phyloP scores from a whole-genome alignment of 2,113 vertebrate genomes.

The Spea bombifrons region DNA sequence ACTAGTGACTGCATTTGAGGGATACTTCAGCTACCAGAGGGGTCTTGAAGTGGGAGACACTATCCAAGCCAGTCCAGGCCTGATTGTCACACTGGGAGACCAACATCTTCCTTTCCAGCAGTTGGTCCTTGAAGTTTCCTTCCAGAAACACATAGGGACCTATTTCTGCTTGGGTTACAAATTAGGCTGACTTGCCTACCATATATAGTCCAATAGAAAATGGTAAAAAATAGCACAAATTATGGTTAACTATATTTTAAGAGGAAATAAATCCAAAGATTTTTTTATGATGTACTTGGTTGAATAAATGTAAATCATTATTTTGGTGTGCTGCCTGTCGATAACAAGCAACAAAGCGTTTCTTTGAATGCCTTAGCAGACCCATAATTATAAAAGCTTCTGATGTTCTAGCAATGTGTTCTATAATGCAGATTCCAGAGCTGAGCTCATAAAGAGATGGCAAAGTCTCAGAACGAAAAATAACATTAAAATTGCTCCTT shows the following conservation, averaged over 20 bases:
- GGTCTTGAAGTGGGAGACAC: too few relatives aligned
- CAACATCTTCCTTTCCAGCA: too few relatives aligned
- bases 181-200: too few relatives aligned
- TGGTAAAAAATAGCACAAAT: not conserved
- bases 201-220: too few relatives aligned
- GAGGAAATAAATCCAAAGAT: not conserved
- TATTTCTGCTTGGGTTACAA: too few relatives aligned
- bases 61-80: too few relatives aligned
- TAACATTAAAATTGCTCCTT: conserved; percentile 31
- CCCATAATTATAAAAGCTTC: conserved; percentile 38
- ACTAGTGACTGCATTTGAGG: too few relatives aligned
- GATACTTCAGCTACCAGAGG: too few relatives aligned
- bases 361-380: conserved; percentile 31
- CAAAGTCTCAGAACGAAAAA: conserved; percentile 25
- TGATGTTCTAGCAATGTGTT: conserved; percentile 33
- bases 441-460: conserved; percentile 22
- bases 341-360: conserved; percentile 26
- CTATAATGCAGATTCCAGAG: conserved; percentile 11
- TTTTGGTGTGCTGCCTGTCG: conserved; percentile 34
- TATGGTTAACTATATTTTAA: not conserved
- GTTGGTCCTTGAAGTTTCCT: too few relatives aligned
- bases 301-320: conserved; percentile 46
- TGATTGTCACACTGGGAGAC: too few relatives aligned
- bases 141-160: too few relatives aligned
- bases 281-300: conserved; percentile 20